A percentile compares a stretch with the other conserved stretches of the same genome.
phyloP scores from a whole-genome alignment of 1,140 invertebrate genomes.

The Mycetomoellerius zeteki region DNA sequence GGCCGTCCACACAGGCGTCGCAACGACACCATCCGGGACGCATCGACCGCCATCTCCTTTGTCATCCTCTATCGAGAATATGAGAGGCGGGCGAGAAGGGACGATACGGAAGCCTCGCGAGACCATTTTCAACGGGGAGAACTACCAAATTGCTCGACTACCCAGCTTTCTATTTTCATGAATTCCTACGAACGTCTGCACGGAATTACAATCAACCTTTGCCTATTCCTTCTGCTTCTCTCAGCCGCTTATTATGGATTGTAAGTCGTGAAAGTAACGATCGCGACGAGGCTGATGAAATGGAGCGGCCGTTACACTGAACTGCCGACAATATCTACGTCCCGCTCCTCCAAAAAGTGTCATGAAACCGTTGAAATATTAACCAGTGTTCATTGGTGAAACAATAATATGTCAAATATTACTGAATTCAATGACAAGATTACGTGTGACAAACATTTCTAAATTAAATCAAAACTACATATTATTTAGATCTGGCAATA shows the following conservation, averaged over 20 bases:
- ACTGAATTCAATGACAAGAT: background rate
- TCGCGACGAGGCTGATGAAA: slow-evolving; percentile 58
- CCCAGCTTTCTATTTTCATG: slow-evolving; percentile 72
- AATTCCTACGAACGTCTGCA: slow-evolving; percentile 72
- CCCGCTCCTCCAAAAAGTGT: slow-evolving; percentile 10
- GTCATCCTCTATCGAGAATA: slow-evolving; percentile 73
- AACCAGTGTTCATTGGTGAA: slow-evolving; percentile 23
- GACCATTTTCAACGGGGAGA: slow-evolving; percentile 70
- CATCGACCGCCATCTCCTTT: slow-evolving; percentile 61
- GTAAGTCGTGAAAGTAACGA: slow-evolving; percentile 58
- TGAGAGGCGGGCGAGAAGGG: slow-evolving; percentile 45
- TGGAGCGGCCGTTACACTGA: slow-evolving; percentile 31
- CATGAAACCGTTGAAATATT: slow-evolving; percentile 23
- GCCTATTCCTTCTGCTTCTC: background rate
- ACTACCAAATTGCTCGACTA: slow-evolving; percentile 73
- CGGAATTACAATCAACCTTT: slow-evolving; percentile 74
- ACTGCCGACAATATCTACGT: slow-evolving; percentile 8
- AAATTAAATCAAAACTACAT: background rate
- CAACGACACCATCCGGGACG: slow-evolving; percentile 53
- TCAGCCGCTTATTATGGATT: slow-evolving; percentile 57
- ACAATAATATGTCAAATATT: background rate
- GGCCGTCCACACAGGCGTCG: slow-evolving; percentile 60
- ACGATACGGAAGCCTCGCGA: slow-evolving; percentile 70
- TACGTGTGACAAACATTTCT: background rate
- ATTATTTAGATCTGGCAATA: background rate